Conservation (phyloP, 2,888 invertebrate genomes). For the Meloe dianella region DNA sequence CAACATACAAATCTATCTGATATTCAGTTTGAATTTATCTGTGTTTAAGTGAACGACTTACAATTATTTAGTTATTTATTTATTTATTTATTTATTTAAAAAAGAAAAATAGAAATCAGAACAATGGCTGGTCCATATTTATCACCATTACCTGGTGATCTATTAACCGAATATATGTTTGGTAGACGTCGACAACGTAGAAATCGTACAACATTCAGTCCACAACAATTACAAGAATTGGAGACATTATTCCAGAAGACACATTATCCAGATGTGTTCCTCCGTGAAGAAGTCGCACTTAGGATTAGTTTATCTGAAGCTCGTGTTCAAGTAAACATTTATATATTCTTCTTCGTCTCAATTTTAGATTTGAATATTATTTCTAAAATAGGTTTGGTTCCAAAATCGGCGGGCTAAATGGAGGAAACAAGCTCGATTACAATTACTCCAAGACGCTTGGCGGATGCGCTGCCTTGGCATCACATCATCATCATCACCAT, state of each 20-base stretch:
- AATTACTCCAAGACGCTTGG: constrained; percentile 88
- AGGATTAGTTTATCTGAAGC: constrained; percentile 92
- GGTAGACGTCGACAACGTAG: constrained; percentile 86
- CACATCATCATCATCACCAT: constrained; percentile 56
- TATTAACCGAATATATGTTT: constrained; percentile 93
- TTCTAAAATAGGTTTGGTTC: constrained; percentile 81
- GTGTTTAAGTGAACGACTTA: constrained; percentile 38
- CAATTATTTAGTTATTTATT: too few species aligned
- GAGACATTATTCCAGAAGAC: constrained; percentile 93
- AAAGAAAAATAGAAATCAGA: not conserved
- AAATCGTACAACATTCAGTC: constrained; percentile 92
- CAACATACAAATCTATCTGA: constrained; percentile 44
- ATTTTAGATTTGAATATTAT: not conserved
- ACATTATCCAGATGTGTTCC: constrained; percentile 89
- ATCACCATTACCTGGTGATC: constrained; percentile 83
- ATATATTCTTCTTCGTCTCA: too few species aligned
- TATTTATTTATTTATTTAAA: not conserved
- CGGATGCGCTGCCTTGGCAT: constrained; percentile 83
- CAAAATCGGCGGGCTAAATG: constrained; percentile 91
- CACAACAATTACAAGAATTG: constrained; percentile 89
- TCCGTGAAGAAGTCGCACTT: constrained; percentile 89
- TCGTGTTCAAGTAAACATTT: constrained; percentile 77
- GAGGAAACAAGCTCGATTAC: constrained; percentile 87
- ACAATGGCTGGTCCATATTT: constrained; percentile 85
- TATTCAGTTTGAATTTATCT: constrained; percentile 46